These are phyloP conservation scores for Galerucella pusilla DNA, from an alignment of 2,888 invertebrate genomes.

Conservation along the genomic window DNA sequence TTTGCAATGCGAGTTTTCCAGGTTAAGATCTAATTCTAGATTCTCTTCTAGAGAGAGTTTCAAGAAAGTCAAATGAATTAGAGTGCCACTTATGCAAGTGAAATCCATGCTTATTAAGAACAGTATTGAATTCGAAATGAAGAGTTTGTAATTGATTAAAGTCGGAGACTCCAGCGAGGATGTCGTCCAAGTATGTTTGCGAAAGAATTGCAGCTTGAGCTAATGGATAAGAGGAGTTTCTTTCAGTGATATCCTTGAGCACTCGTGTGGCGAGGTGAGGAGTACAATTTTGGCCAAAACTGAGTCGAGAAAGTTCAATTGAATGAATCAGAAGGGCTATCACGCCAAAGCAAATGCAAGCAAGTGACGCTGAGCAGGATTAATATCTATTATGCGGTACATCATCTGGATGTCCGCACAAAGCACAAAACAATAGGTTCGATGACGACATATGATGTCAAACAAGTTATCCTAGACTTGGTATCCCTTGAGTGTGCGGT, in stretches of 20 bases:
- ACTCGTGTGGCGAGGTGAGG: neutral
- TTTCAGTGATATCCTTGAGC: neutral
- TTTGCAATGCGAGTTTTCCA: conserved; percentile 2
- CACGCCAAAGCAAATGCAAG: neutral
- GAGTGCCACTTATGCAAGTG: too few relatives aligned
- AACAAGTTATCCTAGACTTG: too few relatives aligned
- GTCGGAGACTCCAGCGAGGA: neutral
- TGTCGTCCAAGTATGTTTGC: neutral
- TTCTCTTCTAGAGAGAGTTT: neutral
- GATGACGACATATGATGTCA: too few relatives aligned
- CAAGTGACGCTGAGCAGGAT: too few relatives aligned
- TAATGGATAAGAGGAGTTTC: too few relatives aligned
- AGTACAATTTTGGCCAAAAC: neutral
- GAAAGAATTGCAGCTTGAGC: too few relatives aligned
- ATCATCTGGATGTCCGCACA: too few relatives aligned
- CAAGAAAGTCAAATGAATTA: neutral
- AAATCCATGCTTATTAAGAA: neutral
- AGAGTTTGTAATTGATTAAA: neutral
- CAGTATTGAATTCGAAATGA: neutral
- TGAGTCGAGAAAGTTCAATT: neutral
- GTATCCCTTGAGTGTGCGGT: too few relatives aligned
- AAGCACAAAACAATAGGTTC: too few relatives aligned
- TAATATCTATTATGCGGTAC: too few relatives aligned
- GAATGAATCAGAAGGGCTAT: neutral
- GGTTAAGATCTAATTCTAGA: neutral